phyloP scores from a whole-genome alignment of 2,888 invertebrate genomes.

The Entomobrya proxima region DNA sequence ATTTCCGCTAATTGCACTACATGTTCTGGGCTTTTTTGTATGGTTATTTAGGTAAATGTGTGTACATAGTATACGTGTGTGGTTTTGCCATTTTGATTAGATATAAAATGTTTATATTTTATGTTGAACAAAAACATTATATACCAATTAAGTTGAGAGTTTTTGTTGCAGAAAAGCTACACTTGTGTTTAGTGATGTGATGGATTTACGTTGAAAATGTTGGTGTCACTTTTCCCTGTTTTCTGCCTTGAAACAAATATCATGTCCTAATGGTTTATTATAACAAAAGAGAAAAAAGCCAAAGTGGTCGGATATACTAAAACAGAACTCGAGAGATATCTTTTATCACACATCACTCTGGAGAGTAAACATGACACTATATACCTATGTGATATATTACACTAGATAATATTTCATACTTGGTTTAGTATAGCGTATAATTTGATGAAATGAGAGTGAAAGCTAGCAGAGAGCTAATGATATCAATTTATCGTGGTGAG shows the following conservation, averaged over 20 bases:
- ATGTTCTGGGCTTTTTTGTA: not conserved
- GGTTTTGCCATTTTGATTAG: too few relatives aligned
- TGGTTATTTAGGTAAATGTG: too few relatives aligned
- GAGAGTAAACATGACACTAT: not conserved
- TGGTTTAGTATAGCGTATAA: slow-evolving; percentile 7
- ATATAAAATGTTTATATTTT: too few relatives aligned
- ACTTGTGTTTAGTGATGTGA: not conserved
- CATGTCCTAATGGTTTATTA: not conserved
- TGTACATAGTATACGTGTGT: too few relatives aligned
- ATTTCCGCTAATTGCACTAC: not conserved
- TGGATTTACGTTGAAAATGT: not conserved
- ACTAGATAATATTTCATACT: not conserved
- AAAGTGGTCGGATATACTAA: not conserved
- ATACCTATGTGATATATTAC: not conserved
- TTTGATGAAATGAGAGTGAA: slow-evolving; percentile 22
- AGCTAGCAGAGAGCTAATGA: slow-evolving; percentile 31
- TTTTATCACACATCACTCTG: not conserved
- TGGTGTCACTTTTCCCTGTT: not conserved
- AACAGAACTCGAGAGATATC: not conserved
- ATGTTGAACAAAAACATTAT: too few relatives aligned
- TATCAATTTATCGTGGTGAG: slow-evolving; percentile 28
- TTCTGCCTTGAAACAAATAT: too few relatives aligned
- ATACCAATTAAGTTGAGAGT: not conserved
- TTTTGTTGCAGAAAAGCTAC: too few relatives aligned
- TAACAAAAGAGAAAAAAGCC: not conserved